Evolutionary conservation across 2,797 vertebrate genomes (phyloP), one percentile per base, ranked within the genome.

Genomic region (Adelosebastes latens): DNA sequence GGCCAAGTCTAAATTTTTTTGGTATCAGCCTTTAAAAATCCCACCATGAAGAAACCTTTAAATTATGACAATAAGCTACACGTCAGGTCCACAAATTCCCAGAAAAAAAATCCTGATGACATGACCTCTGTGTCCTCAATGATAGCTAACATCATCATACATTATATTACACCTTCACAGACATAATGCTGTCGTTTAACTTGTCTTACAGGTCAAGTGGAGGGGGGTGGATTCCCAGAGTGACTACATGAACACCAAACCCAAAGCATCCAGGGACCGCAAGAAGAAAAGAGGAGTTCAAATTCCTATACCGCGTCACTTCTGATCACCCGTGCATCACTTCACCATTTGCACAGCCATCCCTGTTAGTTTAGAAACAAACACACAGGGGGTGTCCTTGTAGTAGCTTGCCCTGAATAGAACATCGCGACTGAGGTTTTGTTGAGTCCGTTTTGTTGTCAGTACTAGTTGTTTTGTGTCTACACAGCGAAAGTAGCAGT

Each of bases 211-310:
- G 95, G 10, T 58, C 20, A 92, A 85, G 70, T 5, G 87, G 52
- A 87, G 34, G 29, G 67, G 3, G 42, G 22, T 6, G 0, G 89
- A 93, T 0, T 60, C n/a, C 22, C 82, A 94, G 27, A 92, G 76
- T 0, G 94, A 94, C 75, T 95, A 96, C 86, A 93, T 95, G 4
- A 96, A 96, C 87, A 94, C 94, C 87, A 95, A 91, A 76, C 93
- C 93, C n/a, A 84, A 64, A 72, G 65, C 77, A 0, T 10, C 80
- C 2, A 69, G 74, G 61, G 82, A 72, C 2, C 84, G 55, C 63
- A 79, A 49, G 72, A 95, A 72, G 73, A 92, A 89, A 4, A 86
- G 77, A 49, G 88, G 92, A 2, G 27, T 94, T 34, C 87, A 89
- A 61, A 93, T 89, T 14, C 91, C 90, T 0, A 29, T 77, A 9